phyloP scores from a whole-genome alignment of 2,888 invertebrate genomes.

The Nebria brevicollis region DNA sequence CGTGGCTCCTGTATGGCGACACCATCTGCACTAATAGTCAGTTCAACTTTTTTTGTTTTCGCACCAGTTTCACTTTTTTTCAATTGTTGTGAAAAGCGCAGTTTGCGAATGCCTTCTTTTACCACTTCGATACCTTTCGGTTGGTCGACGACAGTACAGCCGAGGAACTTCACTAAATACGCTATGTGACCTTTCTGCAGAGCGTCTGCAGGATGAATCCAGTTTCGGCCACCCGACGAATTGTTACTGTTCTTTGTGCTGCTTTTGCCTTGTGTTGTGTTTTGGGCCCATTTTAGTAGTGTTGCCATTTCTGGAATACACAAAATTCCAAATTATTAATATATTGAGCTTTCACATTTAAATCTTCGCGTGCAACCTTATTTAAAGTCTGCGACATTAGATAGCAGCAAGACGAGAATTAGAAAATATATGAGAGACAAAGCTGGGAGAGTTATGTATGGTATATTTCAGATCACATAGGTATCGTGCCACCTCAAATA shows the following conservation, averaged over 20 bases:
- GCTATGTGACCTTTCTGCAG: slow-evolving; percentile 95
- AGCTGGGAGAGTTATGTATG: no score
- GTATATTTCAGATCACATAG: no score
- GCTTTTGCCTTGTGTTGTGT: slow-evolving; percentile 61
- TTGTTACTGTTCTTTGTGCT: slow-evolving; percentile 56
- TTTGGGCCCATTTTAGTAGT: slow-evolving; percentile 63
- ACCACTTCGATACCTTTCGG: slow-evolving; percentile 98
- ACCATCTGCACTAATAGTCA: slow-evolving; percentile 97
- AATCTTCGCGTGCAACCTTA: no score
- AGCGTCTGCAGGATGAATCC: slow-evolving; percentile 95
- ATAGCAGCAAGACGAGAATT: no score
- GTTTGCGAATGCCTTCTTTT: slow-evolving; percentile 95
- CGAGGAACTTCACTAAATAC: slow-evolving; percentile 97
- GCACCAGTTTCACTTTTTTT: slow-evolving; percentile 91
- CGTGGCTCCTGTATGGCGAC: slow-evolving; percentile 88
- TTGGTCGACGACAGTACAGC: slow-evolving; percentile 93
- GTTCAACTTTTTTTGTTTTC: slow-evolving; percentile 90
- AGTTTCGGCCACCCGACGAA: slow-evolving; percentile 69
- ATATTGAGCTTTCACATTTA: no score
- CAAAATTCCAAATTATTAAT: slow-evolving; percentile 18
- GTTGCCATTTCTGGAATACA: slow-evolving; percentile 61
- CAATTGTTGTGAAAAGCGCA: slow-evolving; percentile 93
- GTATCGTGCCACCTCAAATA: no score
- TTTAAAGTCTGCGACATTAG: no score
- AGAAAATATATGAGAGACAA: no score